Percentiles rank a stretch among this genome's conserved stretches.
These are phyloP conservation scores for Synanceia verrucosa DNA, from an alignment of 2,797 vertebrate species.

Conservation along the genomic window DNA sequence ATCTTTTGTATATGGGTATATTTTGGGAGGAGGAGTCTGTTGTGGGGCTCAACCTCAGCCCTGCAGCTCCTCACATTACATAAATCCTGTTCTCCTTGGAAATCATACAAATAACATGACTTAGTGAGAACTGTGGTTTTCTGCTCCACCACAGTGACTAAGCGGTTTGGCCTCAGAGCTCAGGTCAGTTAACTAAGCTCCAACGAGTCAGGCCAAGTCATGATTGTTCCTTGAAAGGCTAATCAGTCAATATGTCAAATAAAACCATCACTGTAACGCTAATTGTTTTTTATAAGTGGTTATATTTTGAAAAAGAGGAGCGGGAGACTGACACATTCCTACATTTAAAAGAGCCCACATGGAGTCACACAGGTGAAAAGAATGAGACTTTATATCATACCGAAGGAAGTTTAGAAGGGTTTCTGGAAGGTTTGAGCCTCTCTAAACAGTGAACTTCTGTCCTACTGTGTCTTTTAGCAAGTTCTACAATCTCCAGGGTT, in stretches of 20 bases:
- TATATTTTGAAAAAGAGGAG: neutral
- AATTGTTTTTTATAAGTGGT: neutral
- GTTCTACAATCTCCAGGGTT: neutral
- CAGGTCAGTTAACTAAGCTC: slow-evolving; percentile 7
- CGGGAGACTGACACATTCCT: neutral
- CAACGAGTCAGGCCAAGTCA: neutral
- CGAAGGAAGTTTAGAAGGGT: neutral
- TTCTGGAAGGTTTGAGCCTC: too few relatives aligned
- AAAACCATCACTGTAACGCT: neutral
- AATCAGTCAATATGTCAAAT: neutral
- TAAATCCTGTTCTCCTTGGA: slow-evolving; percentile 17
- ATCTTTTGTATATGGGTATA: too few relatives aligned
- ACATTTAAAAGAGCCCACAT: neutral
- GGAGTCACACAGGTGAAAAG: neutral
- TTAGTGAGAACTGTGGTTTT: too few relatives aligned
- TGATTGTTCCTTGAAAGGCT: slow-evolving; percentile 1
- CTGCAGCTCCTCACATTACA: slow-evolving; percentile 30
- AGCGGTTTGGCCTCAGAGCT: slow-evolving; percentile 10
- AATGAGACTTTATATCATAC: neutral
- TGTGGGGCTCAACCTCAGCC: too few relatives aligned
- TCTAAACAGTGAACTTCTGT: too few relatives aligned
- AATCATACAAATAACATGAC: neutral
- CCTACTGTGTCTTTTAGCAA: too few relatives aligned
- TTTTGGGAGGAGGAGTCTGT: too few relatives aligned
- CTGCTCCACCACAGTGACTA: neutral